Evolutionary conservation across 2,888 invertebrate genomes (phyloP), one percentile per base, ranked within the genome.

Genomic region (Stenoptilia bipunctidactyla): DNA sequence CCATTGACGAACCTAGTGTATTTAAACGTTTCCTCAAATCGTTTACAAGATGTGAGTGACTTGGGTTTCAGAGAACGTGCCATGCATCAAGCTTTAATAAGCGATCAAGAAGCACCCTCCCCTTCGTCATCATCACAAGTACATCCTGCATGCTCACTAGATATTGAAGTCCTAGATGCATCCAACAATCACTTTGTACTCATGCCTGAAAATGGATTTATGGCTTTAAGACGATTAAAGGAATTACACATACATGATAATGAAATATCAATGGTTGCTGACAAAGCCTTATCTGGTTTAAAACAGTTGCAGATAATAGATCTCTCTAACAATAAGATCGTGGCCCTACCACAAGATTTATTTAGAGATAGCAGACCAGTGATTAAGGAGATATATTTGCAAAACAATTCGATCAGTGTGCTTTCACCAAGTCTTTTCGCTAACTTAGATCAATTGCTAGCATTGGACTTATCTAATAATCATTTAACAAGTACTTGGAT

Each of bases 391-490:
- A 90, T 96, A 60, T 92, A 94, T 75, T 80, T 96, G 64, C 93
- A 94, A 73, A 96, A 96, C 76, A 96, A 96, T 85, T 93, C 94
- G 14, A 91, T 97, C 55, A 91, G 91, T 66, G 91, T 92, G 35
- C 85, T 96, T 50, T 92, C 94, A 50, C 92, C 94, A 1, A 92
- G 92, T 50, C 85, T 96, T 40, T 93, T 97, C 63, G 88, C 92
- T n/a, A 92, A 93, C 67, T 84, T 96, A 52, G 91, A 91, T 55
- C 93, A 92, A 61, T 82, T 97, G 51, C 86, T 91, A 52, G 90
- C 91, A 1, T 76, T 96, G 49, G 95, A 96, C 76, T 76, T 96
- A 61, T 94, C 94, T 34, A 89, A 89, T 61, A 96, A 96, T 77
- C 91, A 92, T 66, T 85, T 96, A 44, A 92, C 93, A 37, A 94